Evolutionary conservation across 1,140 invertebrate species (phyloP).

Genomic region (Bombyx mori): DNA sequence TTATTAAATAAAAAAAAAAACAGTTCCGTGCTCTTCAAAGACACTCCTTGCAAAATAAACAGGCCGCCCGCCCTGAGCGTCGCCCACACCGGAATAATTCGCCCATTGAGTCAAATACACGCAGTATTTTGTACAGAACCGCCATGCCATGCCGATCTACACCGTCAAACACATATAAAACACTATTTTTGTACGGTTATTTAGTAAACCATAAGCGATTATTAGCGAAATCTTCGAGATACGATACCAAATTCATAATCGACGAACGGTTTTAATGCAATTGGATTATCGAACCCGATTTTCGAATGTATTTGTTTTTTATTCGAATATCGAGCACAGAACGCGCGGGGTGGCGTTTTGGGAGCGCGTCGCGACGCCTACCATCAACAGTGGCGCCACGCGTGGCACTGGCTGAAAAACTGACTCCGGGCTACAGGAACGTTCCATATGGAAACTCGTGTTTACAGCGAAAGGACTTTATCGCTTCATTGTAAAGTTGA

Average conservation of each 20-base stretch:
- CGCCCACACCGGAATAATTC: conserved; percentile 13
- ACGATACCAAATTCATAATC: neutral
- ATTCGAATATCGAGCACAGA: conserved; percentile 15
- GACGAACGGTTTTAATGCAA: neutral
- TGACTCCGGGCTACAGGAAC: conserved; percentile 34
- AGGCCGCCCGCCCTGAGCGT: neutral
- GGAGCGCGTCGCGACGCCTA: conserved; percentile 54
- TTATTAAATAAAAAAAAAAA: no score
- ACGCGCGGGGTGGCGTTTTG: conserved; percentile 29
- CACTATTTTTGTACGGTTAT: conserved; percentile 47
- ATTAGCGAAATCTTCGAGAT: conserved; percentile 3
- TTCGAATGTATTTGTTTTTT: conserved; percentile 22
- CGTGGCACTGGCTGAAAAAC: conserved; percentile 58
- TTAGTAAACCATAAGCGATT: conserved; percentile 27
- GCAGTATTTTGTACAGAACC: conserved; percentile 29
- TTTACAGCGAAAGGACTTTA: conserved; percentile 19
- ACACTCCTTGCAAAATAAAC: conserved; percentile 9
- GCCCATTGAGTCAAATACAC: conserved; percentile 14
- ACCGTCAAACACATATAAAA: conserved; percentile 44
- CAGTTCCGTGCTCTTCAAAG: conserved; percentile 1
- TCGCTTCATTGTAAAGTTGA: conserved; percentile 18
- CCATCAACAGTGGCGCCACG: conserved; percentile 57
- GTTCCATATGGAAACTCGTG: conserved; percentile 26
- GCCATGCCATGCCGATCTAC: conserved; percentile 32
- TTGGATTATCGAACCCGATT: conserved; percentile 7